phyloP scores from a whole-genome alignment of 2,888 invertebrate genomes.

The Tipula confusa region DNA sequence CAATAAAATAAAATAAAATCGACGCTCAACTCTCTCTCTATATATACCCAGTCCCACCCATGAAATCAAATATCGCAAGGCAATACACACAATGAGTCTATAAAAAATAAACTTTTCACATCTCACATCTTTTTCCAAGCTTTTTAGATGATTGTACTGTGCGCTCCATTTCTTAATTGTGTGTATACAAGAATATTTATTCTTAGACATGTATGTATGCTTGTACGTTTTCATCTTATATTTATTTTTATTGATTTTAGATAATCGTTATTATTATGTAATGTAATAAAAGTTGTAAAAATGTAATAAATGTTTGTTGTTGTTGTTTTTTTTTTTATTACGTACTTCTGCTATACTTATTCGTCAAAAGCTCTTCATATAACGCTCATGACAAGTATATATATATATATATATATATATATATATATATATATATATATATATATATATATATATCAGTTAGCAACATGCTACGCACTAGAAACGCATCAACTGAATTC shows the following conservation, averaged over 20 bases:
- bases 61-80: neutral
- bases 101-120: neutral
- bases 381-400: neutral
- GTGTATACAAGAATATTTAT: neutral
- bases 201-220: neutral
- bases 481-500: too few species aligned
- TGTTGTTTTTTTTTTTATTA: neutral
- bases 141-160: too few species aligned
- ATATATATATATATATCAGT: too few species aligned
- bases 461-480: too few species aligned
- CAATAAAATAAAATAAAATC: neutral
- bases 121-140: neutral
- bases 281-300: slow-evolving; percentile 3
- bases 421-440: neutral
- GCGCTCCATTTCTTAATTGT: neutral
- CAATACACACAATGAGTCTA: neutral
- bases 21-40: too few species aligned
- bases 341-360: neutral
- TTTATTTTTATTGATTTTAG: slow-evolving; percentile 16
- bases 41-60: neutral
- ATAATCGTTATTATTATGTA: neutral
- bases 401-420: neutral
- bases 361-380: neutral
- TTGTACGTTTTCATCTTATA: neutral
- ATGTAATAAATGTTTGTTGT: neutral